Evolutionary conservation across 2,888 invertebrate genomes (phyloP).

Genomic region (Xestia ashworthii): DNA sequence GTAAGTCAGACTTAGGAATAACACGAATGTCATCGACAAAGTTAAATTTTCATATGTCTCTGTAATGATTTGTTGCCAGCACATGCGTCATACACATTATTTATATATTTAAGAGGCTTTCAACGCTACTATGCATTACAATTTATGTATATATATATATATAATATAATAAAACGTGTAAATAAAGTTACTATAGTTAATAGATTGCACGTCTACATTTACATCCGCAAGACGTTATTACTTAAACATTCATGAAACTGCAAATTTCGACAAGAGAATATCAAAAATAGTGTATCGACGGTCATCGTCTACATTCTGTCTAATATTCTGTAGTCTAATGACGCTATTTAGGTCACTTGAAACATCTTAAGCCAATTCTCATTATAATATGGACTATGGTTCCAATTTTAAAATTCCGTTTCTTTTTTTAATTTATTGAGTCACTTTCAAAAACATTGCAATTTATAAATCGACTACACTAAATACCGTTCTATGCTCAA

Average conservation of each 20-base stretch:
- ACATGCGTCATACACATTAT: constrained; percentile 75
- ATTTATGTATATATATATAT: constrained; percentile 73
- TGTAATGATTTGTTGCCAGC: constrained; percentile 79
- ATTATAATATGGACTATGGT: constrained; percentile 82
- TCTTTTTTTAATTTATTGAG: constrained; percentile 52
- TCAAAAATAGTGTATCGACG: constrained; percentile 90
- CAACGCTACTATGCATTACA: constrained; percentile 87
- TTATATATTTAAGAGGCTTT: constrained; percentile 84
- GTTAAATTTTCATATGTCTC: constrained; percentile 25
- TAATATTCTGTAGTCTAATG: constrained; percentile 87
- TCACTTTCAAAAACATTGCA: constrained; percentile 48
- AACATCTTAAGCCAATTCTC: constrained; percentile 83
- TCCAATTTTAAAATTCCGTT: constrained; percentile 76
- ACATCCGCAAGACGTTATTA: constrained; percentile 80
- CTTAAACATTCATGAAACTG: constrained; percentile 85
- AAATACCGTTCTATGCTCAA: constrained; percentile 17
- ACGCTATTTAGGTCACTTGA: constrained; percentile 85
- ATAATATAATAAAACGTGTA: constrained; percentile 89
- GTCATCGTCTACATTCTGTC: constrained; percentile 86
- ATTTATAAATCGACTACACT: constrained; percentile 57
- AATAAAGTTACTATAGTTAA: constrained; percentile 89
- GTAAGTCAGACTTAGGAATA: constrained; percentile 37
- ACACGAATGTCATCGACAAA: constrained; percentile 29
- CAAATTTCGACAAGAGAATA: constrained; percentile 91
- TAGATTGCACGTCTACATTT: constrained; percentile 83